phyloP scores from a whole-genome alignment of 2,113 vertebrate species.

The Oreochromis aureus region DNA sequence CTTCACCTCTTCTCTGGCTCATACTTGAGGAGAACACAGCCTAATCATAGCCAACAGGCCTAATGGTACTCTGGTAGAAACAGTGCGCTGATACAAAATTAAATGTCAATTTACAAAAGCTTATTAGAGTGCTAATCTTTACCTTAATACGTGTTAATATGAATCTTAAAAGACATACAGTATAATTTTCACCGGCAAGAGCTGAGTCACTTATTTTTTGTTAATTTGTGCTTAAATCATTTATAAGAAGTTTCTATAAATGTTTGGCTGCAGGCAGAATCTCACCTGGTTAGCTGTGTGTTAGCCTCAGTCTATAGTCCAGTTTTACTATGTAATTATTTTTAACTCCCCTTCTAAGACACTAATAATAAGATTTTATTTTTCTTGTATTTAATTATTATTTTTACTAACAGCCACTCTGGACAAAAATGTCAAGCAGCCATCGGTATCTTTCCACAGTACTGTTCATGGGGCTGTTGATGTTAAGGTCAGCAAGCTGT shows the following conservation, averaged over 20 bases:
- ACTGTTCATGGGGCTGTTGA: conserved; percentile 4
- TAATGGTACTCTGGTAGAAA: not conserved
- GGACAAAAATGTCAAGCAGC: conserved; percentile 20
- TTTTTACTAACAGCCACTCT: conserved; percentile 16
- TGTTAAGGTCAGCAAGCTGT: conserved; percentile 32
- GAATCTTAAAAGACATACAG: not conserved
- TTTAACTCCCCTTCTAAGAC: not conserved
- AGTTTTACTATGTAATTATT: not conserved
- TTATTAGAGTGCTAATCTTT: not conserved
- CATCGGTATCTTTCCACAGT: not conserved
- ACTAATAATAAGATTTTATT: rapidly evolving
- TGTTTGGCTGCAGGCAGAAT: not conserved
- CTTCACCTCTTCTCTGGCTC: not conserved
- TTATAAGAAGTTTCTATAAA: not conserved
- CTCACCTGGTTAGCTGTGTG: not conserved
- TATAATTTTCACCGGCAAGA: not conserved
- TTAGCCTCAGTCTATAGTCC: not conserved
- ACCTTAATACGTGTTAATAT: not conserved
- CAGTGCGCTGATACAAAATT: not conserved
- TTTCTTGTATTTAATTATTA: conserved; percentile 15
- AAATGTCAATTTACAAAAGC: not conserved
- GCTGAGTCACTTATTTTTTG: not conserved
- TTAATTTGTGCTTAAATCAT: not conserved
- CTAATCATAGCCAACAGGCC: not conserved
- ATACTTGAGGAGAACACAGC: not conserved